Conservation (phyloP, 2,888 invertebrate genomes). For the Yponomeuta cagnagella region DNA sequence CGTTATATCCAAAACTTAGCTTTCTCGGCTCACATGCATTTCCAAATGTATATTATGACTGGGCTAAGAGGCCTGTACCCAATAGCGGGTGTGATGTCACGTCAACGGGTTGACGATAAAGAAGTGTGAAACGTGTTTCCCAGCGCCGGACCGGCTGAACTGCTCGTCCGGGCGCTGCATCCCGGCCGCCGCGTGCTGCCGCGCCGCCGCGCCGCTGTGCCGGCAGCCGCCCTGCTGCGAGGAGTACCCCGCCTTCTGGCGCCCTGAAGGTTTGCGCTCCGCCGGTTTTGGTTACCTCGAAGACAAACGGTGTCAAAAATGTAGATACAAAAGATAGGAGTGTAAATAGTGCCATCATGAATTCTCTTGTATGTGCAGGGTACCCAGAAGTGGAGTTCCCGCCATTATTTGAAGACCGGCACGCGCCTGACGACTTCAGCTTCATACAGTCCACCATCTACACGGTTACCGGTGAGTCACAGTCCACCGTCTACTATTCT, state of each 20-base stretch:
- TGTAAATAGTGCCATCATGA: neutral
- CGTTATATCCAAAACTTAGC: too few relatives aligned
- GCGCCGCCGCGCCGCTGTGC: slow-evolving; percentile 45
- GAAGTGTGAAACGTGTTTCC: neutral
- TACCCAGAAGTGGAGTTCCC: slow-evolving; percentile 48
- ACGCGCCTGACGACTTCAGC: slow-evolving; percentile 59
- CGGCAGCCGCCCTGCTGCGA: slow-evolving; percentile 59
- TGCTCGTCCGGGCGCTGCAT: slow-evolving; percentile 75
- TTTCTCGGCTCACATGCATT: too few relatives aligned
- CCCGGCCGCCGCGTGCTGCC: slow-evolving; percentile 70
- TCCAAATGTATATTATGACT: too few relatives aligned
- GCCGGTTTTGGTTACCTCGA: slow-evolving; percentile 32
- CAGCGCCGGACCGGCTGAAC: slow-evolving; percentile 54
- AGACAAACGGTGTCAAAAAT: slow-evolving; percentile 9
- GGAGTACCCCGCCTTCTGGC: slow-evolving; percentile 41
- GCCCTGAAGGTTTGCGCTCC: slow-evolving; percentile 56
- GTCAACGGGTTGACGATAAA: neutral
- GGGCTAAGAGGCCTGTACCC: too few relatives aligned
- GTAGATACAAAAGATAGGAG: too few relatives aligned
- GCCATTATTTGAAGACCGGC: slow-evolving; percentile 51
- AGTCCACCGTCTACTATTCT: neutral
- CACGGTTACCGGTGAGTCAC: slow-evolving; percentile 57
- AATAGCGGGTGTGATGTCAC: too few relatives aligned
- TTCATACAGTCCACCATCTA: slow-evolving; percentile 70
- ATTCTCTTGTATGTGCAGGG: slow-evolving; percentile 25